Conservation (phyloP, 2,888 invertebrate genomes). For the Cephonodes hylas region DNA sequence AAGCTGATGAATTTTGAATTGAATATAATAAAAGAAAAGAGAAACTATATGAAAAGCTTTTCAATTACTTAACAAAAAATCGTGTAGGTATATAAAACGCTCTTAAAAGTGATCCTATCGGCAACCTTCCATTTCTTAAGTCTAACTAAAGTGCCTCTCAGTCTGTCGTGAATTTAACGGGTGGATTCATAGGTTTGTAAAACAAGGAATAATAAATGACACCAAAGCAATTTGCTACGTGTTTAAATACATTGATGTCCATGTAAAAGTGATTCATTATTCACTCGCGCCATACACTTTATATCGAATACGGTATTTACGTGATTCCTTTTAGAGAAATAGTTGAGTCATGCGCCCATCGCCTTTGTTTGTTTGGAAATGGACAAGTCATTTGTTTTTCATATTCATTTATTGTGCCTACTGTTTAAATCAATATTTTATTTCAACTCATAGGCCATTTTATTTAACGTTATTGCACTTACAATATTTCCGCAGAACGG, state of each 20-base stretch:
- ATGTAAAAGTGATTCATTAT: slow-evolving; percentile 30
- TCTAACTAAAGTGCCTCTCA: too few species aligned
- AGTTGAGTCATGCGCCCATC: slow-evolving; percentile 32
- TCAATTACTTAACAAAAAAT: too few species aligned
- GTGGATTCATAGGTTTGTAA: background rate
- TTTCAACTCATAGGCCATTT: too few species aligned
- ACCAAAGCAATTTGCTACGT: background rate
- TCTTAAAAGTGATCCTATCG: too few species aligned
- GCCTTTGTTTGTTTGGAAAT: slow-evolving; percentile 16
- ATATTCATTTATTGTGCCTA: background rate
- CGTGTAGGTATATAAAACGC: too few species aligned
- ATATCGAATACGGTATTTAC: slow-evolving; percentile 16
- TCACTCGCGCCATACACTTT: slow-evolving; percentile 19
- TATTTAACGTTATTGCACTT: too few species aligned
- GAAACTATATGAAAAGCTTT: too few species aligned
- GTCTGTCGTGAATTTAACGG: too few species aligned
- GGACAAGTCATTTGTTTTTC: slow-evolving; percentile 2
- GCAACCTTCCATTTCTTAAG: too few species aligned
- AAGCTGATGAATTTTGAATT: too few species aligned
- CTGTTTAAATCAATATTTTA: background rate
- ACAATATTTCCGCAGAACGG: too few species aligned
- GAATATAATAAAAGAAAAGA: too few species aligned
- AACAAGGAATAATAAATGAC: background rate
- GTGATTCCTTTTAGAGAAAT: slow-evolving; percentile 29
- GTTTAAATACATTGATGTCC: background rate